A percentile compares a stretch with the other conserved stretches of the same genome.
Conservation (phyloP, 2,888 invertebrate species). For the Leuctra nigra region DNA sequence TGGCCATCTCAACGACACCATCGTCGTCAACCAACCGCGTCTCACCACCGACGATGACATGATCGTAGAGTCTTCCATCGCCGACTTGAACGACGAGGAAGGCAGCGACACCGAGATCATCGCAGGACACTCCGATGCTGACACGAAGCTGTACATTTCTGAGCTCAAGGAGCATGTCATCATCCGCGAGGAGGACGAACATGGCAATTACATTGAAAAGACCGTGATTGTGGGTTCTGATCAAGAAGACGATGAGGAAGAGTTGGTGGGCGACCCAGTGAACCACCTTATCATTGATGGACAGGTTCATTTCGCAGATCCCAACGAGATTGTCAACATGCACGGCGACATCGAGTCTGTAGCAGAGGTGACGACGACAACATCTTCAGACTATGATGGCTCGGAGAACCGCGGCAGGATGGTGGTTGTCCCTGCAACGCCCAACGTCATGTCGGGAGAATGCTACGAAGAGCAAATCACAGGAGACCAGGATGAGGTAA, state of each 20-base stretch:
- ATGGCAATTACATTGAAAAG: conserved; percentile 28
- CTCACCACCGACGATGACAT: conserved; percentile 53
- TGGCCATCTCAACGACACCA: conserved; percentile 72
- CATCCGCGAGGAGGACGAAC: conserved; percentile 39
- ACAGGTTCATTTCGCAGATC: conserved; percentile 34
- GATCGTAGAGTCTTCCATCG: conserved; percentile 38
- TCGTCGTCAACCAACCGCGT: conserved; percentile 75
- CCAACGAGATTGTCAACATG: conserved; percentile 29
- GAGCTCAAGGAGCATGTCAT: conserved; percentile 47
- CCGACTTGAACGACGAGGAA: conserved; percentile 35
- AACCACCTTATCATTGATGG: conserved; percentile 35
- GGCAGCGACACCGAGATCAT: conserved; percentile 36
- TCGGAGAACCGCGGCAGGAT: conserved; percentile 26
- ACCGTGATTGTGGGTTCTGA: conserved; percentile 24
- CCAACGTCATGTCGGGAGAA: conserved; percentile 21
- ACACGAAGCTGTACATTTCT: conserved; percentile 46
- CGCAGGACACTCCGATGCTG: conserved; percentile 32
- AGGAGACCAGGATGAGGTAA: conserved; percentile 17
- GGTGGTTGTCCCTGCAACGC: conserved; percentile 31
- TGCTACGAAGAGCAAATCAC: conserved; percentile 24
- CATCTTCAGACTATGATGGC: no score
- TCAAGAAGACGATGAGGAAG: conserved; percentile 26
- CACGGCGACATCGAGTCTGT: conserved; percentile 30
- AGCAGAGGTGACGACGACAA: conserved; percentile 26
- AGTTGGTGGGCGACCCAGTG: conserved; percentile 31